These are phyloP conservation scores for Philaethria dido DNA, from an alignment of 2,888 invertebrate species.

Conservation along the genomic window DNA sequence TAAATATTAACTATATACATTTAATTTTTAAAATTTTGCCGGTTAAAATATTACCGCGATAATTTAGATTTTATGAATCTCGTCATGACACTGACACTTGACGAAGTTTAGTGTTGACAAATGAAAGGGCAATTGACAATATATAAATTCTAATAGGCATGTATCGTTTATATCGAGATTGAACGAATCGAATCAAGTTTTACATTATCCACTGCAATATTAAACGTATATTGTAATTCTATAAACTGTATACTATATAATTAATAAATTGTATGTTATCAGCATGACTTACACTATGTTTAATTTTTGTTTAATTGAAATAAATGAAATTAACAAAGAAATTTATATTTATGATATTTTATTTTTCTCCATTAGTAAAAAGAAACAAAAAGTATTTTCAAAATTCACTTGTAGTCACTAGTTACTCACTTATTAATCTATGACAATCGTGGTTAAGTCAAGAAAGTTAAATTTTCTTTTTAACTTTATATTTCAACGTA, in stretches of 20 bases:
- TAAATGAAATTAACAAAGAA: neutral
- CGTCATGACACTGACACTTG: slow-evolving; percentile 13
- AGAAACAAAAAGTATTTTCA: no score
- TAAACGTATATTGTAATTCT: no score
- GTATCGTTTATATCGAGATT: neutral
- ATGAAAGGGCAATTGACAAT: neutral
- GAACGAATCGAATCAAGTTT: neutral
- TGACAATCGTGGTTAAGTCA: no score
- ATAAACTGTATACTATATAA: no score
- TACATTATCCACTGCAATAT: no score
- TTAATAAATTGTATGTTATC: neutral
- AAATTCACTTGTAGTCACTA: no score
- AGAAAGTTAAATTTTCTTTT: no score
- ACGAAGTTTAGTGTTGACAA: no score
- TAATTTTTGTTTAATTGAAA: neutral
- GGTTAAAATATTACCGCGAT: slow-evolving; percentile 2
- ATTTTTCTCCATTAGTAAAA: neutral
- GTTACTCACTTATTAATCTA: no score
- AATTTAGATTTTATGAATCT: slow-evolving; percentile 14
- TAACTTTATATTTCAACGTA: no score
- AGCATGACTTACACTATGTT: neutral
- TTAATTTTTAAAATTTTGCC: slow-evolving; percentile 25
- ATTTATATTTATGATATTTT: neutral
- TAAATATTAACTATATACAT: slow-evolving; percentile 1
- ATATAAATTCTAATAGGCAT: neutral